These are phyloP conservation scores for Cephalopachus bancanus DNA, from an alignment of 2,797 vertebrate genomes.

Conservation along the genomic window DNA sequence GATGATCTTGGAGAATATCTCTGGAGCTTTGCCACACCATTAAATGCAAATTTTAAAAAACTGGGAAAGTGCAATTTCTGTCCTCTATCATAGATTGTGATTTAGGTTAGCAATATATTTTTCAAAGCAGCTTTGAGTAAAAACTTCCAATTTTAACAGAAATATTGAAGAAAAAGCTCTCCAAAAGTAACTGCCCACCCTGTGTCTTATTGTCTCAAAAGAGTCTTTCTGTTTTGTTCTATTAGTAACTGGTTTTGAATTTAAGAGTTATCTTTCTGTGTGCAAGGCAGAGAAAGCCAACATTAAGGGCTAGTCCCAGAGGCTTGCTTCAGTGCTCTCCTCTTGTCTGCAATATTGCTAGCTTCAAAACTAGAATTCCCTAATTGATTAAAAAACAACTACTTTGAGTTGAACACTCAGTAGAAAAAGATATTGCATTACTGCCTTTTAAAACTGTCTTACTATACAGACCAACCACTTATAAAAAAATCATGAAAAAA, in stretches of 20 bases:
- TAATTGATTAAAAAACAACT: not conserved
- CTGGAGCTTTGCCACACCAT: not conserved
- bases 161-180: conserved; percentile 24
- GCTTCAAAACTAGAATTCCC: conserved; percentile 20
- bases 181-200: not conserved
- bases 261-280: not conserved
- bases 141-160: not conserved
- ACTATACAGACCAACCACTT: not conserved
- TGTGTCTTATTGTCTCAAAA: not conserved
- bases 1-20: not conserved
- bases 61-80: not conserved
- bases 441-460: conserved; percentile 38
- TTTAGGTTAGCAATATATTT: conserved; percentile 23
- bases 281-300: not conserved
- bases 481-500: not conserved
- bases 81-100: not conserved
- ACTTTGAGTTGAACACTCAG: not conserved
- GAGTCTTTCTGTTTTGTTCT: not conserved
- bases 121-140: not conserved
- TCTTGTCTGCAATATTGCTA: not conserved
- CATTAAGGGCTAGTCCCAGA: not conserved
- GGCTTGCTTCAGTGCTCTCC: not conserved
- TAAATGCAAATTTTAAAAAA: conserved; percentile 52
- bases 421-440: not conserved
- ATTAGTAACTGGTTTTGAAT: not conserved